phyloP scores from a whole-genome alignment of 2,888 invertebrate species.

The Nemotelus nigrinus region DNA sequence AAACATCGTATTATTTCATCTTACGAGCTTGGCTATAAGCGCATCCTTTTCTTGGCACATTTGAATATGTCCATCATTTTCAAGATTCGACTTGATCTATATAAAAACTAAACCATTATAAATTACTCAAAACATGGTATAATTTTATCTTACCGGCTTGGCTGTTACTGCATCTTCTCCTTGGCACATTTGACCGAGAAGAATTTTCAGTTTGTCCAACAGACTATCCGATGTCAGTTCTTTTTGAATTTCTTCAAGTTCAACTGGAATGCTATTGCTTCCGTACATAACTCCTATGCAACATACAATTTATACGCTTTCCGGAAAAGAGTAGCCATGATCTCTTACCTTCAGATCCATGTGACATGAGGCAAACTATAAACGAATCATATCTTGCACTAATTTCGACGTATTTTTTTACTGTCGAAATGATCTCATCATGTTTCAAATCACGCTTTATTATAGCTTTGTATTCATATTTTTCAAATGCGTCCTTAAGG shows the following conservation, averaged over 20 bases:
- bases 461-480: conserved; percentile 58
- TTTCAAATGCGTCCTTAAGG: conserved; percentile 56
- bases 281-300: conserved; percentile 66
- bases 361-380: conserved; percentile 61
- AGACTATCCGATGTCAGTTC: conserved; percentile 65
- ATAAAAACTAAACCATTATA: no score
- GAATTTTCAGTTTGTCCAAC: conserved; percentile 67
- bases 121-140: no score
- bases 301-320: not conserved
- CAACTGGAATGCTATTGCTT: conserved; percentile 65
- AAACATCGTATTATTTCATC: no score
- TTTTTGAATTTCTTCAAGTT: conserved; percentile 64
- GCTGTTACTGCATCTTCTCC: conserved; percentile 54
- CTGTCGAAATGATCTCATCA: conserved; percentile 55
- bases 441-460: conserved; percentile 57
- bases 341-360: conserved; percentile 59
- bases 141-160: no score
- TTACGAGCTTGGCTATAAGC: no score
- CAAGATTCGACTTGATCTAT: not conserved
- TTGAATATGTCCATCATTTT: conserved; percentile 47
- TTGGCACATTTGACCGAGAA: conserved; percentile 71
- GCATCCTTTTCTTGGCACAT: no score
- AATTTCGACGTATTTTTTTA: conserved; percentile 56
- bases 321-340: not conserved
- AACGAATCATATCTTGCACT: conserved; percentile 59